Evolutionary conservation across 2,797 vertebrate genomes (phyloP), one percentile per base, ranked within the genome.

Genomic region (Gila robusta): DNA sequence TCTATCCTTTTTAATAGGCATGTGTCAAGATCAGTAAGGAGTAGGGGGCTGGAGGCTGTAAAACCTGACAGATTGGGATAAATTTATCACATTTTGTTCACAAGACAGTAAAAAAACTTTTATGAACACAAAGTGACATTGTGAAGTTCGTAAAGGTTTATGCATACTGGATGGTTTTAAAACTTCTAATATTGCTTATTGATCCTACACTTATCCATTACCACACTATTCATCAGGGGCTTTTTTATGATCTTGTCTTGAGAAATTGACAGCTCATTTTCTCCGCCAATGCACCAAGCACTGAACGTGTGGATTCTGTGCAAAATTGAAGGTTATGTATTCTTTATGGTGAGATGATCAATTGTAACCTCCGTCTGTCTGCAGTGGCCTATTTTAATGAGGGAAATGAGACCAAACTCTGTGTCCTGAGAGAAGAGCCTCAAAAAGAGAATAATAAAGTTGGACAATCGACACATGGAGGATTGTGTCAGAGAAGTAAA

Each of bases 41-140:
- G 44, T 70, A 72, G 80, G 62, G 83, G 86, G 64, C 82, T 84
- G 88, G 66, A 89, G 87, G 79, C 91, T 59, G 93, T 95, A 95
- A 95, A 94, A 94, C 88, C 82, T 87, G 89, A 82, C 86, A 91
- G 93, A 90, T 93, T 91, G 88, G 91, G 91, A 93, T 90, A 89
- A 93, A 95, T 95, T 95, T 94, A 95, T 94, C 71, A 89, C 89
- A 88, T 93, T 93, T 93, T 89, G 91, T 93, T 91, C 86, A 79
- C 91, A 90, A 92, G 78, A 86, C 26, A 52, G 89, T 88, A 89
- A 79, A 89, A 49, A 94, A 94, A 94, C 92, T 94, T 95, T 95
- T 95, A 95, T 95, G 93, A 94, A 95, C 94, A 93, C 89, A 85
- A 90, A 92, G 93, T 94, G 95, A 96, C 95, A 96, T 95, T 95